Evolutionary conservation across 2,888 invertebrate genomes (phyloP).

Genomic region (Liposcelis brunnea): DNA sequence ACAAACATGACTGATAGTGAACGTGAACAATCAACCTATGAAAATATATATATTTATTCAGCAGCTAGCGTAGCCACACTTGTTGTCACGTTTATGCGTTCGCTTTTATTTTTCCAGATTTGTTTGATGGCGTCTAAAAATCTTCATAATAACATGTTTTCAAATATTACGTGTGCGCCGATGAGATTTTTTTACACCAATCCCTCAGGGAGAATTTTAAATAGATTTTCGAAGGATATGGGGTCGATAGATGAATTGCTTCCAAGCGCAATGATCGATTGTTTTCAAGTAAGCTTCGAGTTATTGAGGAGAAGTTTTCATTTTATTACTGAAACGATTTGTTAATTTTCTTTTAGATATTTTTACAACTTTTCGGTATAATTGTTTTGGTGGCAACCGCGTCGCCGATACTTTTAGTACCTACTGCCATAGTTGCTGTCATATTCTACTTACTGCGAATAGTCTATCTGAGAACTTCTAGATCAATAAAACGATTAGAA

Average conservation of each 20-base stretch:
- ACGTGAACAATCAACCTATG: constrained; percentile 10
- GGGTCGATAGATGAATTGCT: constrained; percentile 44
- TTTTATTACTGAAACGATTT: no score
- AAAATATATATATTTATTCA: not conserved
- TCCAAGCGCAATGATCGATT: constrained; percentile 40
- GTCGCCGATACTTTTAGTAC: constrained; percentile 54
- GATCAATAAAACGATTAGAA: constrained; percentile 65
- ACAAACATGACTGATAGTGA: constrained; percentile 15
- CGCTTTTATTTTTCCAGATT: constrained; percentile 49
- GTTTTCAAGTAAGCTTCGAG: constrained; percentile 27
- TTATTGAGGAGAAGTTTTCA: no score
- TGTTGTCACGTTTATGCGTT: constrained; percentile 36
- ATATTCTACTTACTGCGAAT: constrained; percentile 58
- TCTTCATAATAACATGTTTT: constrained; percentile 73
- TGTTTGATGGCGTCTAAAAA: constrained; percentile 62
- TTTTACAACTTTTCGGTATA: constrained; percentile 62
- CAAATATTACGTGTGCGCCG: constrained; percentile 58
- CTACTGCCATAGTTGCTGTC: constrained; percentile 48
- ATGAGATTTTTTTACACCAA: constrained; percentile 81
- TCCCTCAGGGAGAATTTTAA: constrained; percentile 65
- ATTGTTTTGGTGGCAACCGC: constrained; percentile 53
- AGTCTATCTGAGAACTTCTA: constrained; percentile 61
- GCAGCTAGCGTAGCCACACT: constrained; percentile 32
- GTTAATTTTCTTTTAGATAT: no score
- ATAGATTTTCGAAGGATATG: constrained; percentile 82